Conservation (phyloP, 1,140 invertebrate species). For the Manduca sexta region DNA sequence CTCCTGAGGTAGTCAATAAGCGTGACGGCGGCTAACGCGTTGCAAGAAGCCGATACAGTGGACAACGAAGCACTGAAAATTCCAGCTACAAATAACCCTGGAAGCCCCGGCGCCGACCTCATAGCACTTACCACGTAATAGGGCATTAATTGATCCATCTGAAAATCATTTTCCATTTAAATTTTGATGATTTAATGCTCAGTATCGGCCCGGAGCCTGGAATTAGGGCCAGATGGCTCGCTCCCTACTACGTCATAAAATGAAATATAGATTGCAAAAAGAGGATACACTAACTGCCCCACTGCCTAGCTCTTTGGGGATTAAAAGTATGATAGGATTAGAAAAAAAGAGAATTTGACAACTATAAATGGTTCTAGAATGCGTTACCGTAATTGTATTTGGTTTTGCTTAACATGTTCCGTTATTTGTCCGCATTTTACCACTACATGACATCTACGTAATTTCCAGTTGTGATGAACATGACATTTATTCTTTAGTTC, state of each 20-base stretch:
- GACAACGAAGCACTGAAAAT: conserved; percentile 84
- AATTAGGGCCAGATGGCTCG: not conserved
- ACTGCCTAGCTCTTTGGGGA: too few relatives aligned
- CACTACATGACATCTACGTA: too few relatives aligned
- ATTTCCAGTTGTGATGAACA: too few relatives aligned
- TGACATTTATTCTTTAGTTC: too few relatives aligned
- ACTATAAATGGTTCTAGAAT: too few relatives aligned
- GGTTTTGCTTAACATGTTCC: too few relatives aligned
- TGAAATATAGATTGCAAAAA: not conserved
- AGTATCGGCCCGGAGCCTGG: not conserved
- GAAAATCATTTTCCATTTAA: not conserved
- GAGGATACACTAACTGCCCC: too few relatives aligned
- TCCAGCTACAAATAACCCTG: conserved; percentile 74
- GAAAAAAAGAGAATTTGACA: too few relatives aligned
- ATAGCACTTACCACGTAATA: conserved; percentile 88
- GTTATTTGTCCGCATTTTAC: too few relatives aligned
- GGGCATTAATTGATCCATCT: conserved; percentile 84
- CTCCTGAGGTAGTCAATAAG: conserved; percentile 79
- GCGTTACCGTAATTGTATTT: too few relatives aligned
- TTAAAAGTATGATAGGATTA: too few relatives aligned
- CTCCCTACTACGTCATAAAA: not conserved
- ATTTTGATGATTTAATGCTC: not conserved
- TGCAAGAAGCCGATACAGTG: conserved; percentile 88
- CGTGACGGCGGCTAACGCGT: conserved; percentile 89
- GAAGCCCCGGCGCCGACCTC: conserved; percentile 70